Evolutionary conservation across 2,888 invertebrate species (phyloP).

Genomic region (Leptopilina syphax): DNA sequence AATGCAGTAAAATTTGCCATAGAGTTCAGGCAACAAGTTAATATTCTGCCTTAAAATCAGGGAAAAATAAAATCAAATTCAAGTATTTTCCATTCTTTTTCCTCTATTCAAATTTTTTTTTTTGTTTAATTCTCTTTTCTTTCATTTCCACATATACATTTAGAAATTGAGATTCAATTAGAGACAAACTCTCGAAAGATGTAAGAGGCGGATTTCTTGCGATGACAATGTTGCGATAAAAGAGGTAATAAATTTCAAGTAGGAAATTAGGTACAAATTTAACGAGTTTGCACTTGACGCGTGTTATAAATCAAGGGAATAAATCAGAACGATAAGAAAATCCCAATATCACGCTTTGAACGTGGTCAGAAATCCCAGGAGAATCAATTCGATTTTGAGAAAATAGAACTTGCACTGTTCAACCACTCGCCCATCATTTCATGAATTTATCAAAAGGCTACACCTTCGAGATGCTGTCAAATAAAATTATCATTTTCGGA

Average conservation of each 20-base stretch:
- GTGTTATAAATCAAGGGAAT: background rate
- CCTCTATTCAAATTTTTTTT: too few relatives aligned
- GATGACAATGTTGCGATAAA: background rate
- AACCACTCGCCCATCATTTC: background rate
- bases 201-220: background rate
- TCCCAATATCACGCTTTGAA: background rate
- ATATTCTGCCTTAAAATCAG: too few relatives aligned
- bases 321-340: slow-evolving; percentile 33
- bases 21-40: too few relatives aligned
- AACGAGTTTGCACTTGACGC: slow-evolving; percentile 22
- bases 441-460: background rate
- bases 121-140: too few relatives aligned
- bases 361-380: background rate
- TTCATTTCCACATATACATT: too few relatives aligned
- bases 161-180: too few relatives aligned
- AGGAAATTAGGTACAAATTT: slow-evolving; percentile 5
- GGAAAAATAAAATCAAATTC: too few relatives aligned
- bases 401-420: slow-evolving; percentile 3
- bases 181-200: too few relatives aligned
- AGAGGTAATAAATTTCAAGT: background rate
- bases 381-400: slow-evolving; percentile 32
- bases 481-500: background rate
- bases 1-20: too few relatives aligned
- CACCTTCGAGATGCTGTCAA: background rate
- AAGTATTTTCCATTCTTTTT: too few relatives aligned